phyloP scores from a whole-genome alignment of 2,113 vertebrate genomes.

The Spilogale gracilis region DNA sequence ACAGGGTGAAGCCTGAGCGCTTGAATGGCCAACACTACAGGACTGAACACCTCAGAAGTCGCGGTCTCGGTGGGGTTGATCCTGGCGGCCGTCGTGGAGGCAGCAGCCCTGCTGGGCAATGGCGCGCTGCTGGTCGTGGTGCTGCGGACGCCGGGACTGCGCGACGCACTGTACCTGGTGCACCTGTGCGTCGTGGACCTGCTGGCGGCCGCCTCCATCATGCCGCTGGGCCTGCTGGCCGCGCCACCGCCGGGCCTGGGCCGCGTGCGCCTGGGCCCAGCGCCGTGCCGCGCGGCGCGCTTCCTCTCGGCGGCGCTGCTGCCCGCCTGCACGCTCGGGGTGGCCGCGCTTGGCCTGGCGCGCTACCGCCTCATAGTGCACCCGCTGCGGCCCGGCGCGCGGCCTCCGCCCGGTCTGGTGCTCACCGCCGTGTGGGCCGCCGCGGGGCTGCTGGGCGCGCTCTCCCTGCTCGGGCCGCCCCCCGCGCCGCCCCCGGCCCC shows the following conservation, averaged over 20 bases:
- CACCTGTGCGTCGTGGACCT: conserved; percentile 95
- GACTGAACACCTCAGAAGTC: conserved; percentile 82
- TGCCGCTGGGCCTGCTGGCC: conserved; percentile 94
- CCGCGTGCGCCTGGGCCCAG: conserved; percentile 89
- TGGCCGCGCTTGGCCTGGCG: conserved; percentile 95
- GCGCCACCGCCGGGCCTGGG: conserved; percentile 91
- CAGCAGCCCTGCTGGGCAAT: conserved; percentile 93
- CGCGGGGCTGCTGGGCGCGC: conserved; percentile 90
- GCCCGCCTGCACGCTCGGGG: conserved; percentile 94
- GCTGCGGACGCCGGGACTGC: conserved; percentile 92
- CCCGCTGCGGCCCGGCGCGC: conserved; percentile 94
- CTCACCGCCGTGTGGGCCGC: conserved; percentile 89
- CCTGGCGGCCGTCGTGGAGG: conserved; percentile 92
- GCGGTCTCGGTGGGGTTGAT: conserved; percentile 87
- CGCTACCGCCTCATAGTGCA: conserved; percentile 96
- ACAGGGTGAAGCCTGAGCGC: not conserved
- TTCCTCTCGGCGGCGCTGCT: conserved; percentile 94
- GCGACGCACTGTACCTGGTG: conserved; percentile 94
- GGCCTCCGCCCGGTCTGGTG: conserved; percentile 92
- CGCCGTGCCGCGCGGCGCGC: conserved; percentile 91
- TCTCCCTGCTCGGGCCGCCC: conserved; percentile 88
- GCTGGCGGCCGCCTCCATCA: conserved; percentile 93
- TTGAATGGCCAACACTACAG: conserved; percentile 76
- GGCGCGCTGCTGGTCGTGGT: conserved; percentile 91
- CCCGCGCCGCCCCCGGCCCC: conserved; percentile 81